Conservation (phyloP, 2,797 vertebrate genomes). For the Nyctalus aviator region DNA sequence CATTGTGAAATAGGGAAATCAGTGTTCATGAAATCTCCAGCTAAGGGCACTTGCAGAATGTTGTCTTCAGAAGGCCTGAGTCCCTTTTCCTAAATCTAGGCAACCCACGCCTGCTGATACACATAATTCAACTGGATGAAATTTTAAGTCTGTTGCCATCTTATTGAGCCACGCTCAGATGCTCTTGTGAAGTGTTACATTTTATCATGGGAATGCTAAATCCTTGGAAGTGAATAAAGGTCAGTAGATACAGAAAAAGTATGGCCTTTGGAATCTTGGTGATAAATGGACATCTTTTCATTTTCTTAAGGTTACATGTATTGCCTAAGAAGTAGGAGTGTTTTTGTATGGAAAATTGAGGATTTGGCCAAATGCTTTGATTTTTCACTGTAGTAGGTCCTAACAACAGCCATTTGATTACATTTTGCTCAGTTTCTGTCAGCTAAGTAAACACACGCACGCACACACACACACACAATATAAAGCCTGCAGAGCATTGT, state of each 20-base stretch:
- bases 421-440: conserved; percentile 60
- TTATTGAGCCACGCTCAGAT: conserved; percentile 23
- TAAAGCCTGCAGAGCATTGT: background rate
- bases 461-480: background rate
- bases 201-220: conserved; percentile 53
- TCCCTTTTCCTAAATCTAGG: background rate
- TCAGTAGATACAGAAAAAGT: conserved; percentile 20
- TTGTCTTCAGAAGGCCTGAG: background rate
- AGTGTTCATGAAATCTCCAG: background rate
- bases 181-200: background rate
- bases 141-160: background rate
- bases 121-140: background rate
- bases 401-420: conserved; percentile 66
- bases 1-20: background rate
- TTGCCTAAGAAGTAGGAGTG: conserved; percentile 61
- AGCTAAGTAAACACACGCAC: background rate
- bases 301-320: conserved; percentile 58
- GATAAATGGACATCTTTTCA: conserved; percentile 71
- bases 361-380: conserved; percentile 61
- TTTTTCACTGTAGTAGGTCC: conserved; percentile 25
- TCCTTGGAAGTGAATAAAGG: conserved; percentile 59
- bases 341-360: conserved; percentile 63
- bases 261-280: conserved; percentile 55
- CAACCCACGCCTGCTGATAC: background rate
- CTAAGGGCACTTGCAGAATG: background rate